These are phyloP conservation scores for Labeo rohita DNA, from an alignment of 2,113 vertebrate species.

Conservation along the genomic window DNA sequence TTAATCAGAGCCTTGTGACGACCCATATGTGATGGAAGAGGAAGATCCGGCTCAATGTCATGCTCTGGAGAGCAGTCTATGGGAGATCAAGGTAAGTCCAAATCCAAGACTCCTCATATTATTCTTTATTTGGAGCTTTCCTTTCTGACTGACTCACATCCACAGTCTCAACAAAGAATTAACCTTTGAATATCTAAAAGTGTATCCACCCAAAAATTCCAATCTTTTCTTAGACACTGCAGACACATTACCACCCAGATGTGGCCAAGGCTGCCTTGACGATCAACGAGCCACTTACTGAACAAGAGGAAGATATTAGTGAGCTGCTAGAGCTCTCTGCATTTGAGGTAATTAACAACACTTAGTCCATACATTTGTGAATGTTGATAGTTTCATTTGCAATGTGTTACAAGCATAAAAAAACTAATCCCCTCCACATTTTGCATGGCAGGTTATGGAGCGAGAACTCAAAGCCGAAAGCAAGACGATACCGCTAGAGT, in stretches of 20 bases:
- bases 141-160: neutral
- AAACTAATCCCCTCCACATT: neutral
- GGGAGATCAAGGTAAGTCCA: conserved; percentile 87
- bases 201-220: neutral
- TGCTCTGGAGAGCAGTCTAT: conserved; percentile 93
- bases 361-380: neutral
- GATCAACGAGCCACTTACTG: conserved; percentile 79
- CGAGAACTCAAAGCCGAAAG: conserved; percentile 79
- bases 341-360: conserved; percentile 77
- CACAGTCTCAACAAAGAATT: neutral
- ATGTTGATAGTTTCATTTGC: neutral
- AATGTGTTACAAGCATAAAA: neutral
- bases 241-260: conserved; percentile 91
- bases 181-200: neutral
- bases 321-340: conserved; percentile 82
- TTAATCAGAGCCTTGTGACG: conserved; percentile 77
- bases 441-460: conserved; percentile 84
- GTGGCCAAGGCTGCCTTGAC: conserved; percentile 83
- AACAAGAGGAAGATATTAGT: conserved; percentile 81
- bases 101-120: neutral
- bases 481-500: conserved; percentile 82
- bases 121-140: neutral
- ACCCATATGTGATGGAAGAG: conserved; percentile 86
- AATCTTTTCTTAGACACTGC: conserved; percentile 78
- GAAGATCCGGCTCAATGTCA: conserved; percentile 82